Conservation (phyloP, 2,888 invertebrate species). For the Chrysopilus asiliformis region DNA sequence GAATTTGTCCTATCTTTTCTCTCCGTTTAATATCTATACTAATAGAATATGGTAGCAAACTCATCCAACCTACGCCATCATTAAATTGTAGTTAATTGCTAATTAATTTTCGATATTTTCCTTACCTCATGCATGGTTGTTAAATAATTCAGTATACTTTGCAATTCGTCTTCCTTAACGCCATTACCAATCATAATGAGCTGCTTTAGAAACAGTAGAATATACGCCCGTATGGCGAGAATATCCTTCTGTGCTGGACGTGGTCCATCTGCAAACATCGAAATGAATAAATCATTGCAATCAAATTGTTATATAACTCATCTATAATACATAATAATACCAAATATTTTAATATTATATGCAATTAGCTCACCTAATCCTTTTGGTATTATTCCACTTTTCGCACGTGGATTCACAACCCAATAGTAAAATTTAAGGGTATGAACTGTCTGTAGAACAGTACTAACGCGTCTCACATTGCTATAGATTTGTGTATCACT, state of each 20-base stretch:
- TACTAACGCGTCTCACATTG: constrained; percentile 90
- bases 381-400: constrained; percentile 91
- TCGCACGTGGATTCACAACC: constrained; percentile 90
- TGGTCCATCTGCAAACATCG: constrained; percentile 61
- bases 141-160: constrained; percentile 94
- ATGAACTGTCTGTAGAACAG: constrained; percentile 95
- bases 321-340: neutral
- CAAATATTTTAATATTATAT: neutral
- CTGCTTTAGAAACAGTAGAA: constrained; percentile 89
- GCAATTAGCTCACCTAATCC: constrained; percentile 62
- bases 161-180: constrained; percentile 96
- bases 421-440: constrained; percentile 99
- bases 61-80: no score
- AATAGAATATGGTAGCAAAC: no score
- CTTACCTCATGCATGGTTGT: constrained; percentile 93
- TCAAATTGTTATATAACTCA: neutral
- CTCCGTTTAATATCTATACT: no score
- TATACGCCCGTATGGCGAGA: constrained; percentile 84
- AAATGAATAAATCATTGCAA: neutral
- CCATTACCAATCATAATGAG: constrained; percentile 94
- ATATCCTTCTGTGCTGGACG: constrained; percentile 91
- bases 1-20: no score
- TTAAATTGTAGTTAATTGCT: no score
- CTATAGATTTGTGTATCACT: constrained; percentile 96
- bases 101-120: no score